A percentile compares a stretch with the other conserved stretches of the same genome.
Evolutionary conservation across 2,888 invertebrate species (phyloP).

Genomic region (Chrysolina oricalcia): DNA sequence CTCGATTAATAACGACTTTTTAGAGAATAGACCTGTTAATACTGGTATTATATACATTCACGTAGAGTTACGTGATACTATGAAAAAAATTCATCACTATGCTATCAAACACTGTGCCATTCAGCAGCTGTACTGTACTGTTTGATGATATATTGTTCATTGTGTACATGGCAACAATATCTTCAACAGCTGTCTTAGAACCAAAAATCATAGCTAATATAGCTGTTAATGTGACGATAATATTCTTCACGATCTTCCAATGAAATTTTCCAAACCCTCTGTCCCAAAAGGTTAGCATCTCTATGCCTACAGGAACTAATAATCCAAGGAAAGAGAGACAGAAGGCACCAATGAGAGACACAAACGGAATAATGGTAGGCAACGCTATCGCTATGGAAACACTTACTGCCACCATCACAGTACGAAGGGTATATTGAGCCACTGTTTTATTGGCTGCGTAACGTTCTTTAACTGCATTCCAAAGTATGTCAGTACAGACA

Average conservation of each 20-base stretch:
- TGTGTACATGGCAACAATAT: conserved; percentile 72
- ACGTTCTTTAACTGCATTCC: conserved; percentile 86
- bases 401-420: conserved; percentile 78
- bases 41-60: neutral
- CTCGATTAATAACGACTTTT: too few relatives aligned
- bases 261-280: conserved; percentile 79
- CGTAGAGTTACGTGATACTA: neutral
- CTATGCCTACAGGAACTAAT: conserved; percentile 89
- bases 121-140: neutral
- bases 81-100: neutral
- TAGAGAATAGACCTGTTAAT: too few relatives aligned
- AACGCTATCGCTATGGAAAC: conserved; percentile 88
- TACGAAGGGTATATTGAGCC: conserved; percentile 84
- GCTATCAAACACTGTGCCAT: neutral
- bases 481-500: conserved; percentile 95
- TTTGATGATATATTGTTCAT: neutral
- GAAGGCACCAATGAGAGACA: conserved; percentile 93
- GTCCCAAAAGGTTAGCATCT: conserved; percentile 90
- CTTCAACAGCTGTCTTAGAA: conserved; percentile 78
- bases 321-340: conserved; percentile 94
- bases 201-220: conserved; percentile 88
- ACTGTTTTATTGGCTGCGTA: conserved; percentile 76
- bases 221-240: conserved; percentile 84
- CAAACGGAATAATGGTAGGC: conserved; percentile 91
- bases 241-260: conserved; percentile 87